Base-by-base conservation (phyloP, 2,113 vertebrate species). In the Ciconia boyciana region DNA sequence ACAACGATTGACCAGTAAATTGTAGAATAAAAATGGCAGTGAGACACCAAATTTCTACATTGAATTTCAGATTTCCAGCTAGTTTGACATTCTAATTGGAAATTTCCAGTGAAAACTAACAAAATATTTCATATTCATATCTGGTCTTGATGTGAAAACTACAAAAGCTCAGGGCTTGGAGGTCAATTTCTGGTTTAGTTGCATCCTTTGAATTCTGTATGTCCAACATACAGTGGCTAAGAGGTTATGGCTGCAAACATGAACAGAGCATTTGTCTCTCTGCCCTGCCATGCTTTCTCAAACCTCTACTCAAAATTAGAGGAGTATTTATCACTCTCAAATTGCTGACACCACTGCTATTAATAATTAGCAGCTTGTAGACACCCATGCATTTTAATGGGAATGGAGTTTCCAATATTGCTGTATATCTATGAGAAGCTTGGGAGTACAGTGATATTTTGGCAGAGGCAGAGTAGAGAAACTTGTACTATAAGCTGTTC, bases 401-500 rank as follows among this genome's bases (percentile, higher is more conserved):
- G 13, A 81, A 55, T 34, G 7, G 16, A 84, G 16, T 79, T 76
- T 89, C 41, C 34, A 39, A 1, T 79, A 65, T 32, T 87, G 18
- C 34, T 76, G 16, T 51, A 46, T 32, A 72, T 26, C 21, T 79
- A 8, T 10, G 20, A 61, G 52, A 93, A 86, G 0, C 36, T 83
- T 84, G 17, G 58, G 32, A 85, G 17, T 24, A 43, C 16, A 77
- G n/a, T 2, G 13, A 49, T 93, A 69, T 90, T 91, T 93, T 91
- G 54, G 41, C 70, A 82, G 48, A 83, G 51, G n/a, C 28, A 84
- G 44, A 79, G 29, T 62, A 36, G 16, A 91, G 87, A 74, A 91
- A 65, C 65, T n/a, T 94, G 44, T 94, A 49, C 57, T 85, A 25
- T 79, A 85, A 88, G 46, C 36, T 80, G 81, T 44, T 96, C 82